Percentiles rank a stretch among this genome's conserved stretches.
Evolutionary conservation across 1,140 invertebrate genomes (phyloP).

Genomic region (Camponotus vicinus): DNA sequence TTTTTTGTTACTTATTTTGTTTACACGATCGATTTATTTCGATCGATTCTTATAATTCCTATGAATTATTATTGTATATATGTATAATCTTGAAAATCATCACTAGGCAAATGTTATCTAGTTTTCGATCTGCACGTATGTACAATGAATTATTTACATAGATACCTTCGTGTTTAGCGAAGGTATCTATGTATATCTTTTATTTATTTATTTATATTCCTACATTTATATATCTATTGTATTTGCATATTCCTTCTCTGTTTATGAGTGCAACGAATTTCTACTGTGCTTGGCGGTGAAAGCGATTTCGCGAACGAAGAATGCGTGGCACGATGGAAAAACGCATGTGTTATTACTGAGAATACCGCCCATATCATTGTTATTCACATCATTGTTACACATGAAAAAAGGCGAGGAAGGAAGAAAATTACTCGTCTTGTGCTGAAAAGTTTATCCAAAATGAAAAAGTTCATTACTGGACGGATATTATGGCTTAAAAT

Average conservation of each 20-base stretch:
- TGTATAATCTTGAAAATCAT: no score
- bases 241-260: neutral
- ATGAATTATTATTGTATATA: no score
- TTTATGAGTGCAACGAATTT: neutral
- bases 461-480: no score
- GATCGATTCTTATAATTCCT: no score
- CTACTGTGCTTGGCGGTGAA: slow-evolving; percentile 38
- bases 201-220: no score
- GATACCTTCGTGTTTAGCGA: no score
- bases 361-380: neutral
- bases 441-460: no score
- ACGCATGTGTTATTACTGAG: slow-evolving; percentile 10
- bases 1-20: neutral
- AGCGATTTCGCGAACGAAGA: slow-evolving; percentile 50
- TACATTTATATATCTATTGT: no score
- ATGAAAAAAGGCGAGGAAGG: neutral
- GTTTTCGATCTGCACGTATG: neutral
- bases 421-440: neutral
- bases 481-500: no score
- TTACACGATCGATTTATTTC: neutral
- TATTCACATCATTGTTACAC: neutral
- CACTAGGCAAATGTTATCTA: no score
- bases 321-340: neutral
- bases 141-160: no score
- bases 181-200: no score